Evolutionary conservation across 2,888 invertebrate species (phyloP), one percentile per base, ranked within the genome.

Genomic region (Sepioteuthis lessoniana): DNA sequence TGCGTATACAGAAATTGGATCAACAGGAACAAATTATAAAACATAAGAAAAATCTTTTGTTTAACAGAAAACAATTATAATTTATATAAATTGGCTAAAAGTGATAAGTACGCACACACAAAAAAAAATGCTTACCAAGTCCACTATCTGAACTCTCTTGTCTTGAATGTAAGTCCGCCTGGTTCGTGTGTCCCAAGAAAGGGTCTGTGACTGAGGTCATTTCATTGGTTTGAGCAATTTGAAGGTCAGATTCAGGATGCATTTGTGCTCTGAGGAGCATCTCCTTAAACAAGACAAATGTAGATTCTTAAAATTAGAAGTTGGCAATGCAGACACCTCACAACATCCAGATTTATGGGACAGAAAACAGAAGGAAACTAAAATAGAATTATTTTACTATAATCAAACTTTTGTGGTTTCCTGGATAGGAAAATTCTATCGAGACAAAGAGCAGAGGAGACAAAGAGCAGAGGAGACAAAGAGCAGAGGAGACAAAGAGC

Each of bases 71-170:
- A 3, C 42, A 42, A 3, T 7, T 42, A 28, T 55, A n/a, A n/a
- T n/a, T n/a, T n/a, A n/a, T n/a, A n/a, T n/a, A n/a, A n/a, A n/a
- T n/a, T n/a, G n/a, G n/a, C n/a, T n/a, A n/a, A n/a, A n/a, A n/a
- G n/a, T n/a, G n/a, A n/a, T n/a, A n/a, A n/a, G n/a, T n/a, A n/a
- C n/a, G 16, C 19, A 16, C 13, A n/a, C n/a, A 7, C 76, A 76
- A 21, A n/a, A 46, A 1, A n/a, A 92, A 46, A 5, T 42, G 42
- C 96, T 94, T 95, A 96, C 99, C 99, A 95, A 99, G 98, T 94
- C 99, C 99, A 97, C 99, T 99, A 97, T 99, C 99, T 28, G 98
- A 98, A 28, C 99, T 99, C 97, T 99, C 99, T 97, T 99, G 99
- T 95, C 99, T 98, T 96, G 99, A 98, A 97, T 99, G 99, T 95